Conservation (phyloP, 2,888 invertebrate genomes). For the Reticulitermes lucifugus region DNA sequence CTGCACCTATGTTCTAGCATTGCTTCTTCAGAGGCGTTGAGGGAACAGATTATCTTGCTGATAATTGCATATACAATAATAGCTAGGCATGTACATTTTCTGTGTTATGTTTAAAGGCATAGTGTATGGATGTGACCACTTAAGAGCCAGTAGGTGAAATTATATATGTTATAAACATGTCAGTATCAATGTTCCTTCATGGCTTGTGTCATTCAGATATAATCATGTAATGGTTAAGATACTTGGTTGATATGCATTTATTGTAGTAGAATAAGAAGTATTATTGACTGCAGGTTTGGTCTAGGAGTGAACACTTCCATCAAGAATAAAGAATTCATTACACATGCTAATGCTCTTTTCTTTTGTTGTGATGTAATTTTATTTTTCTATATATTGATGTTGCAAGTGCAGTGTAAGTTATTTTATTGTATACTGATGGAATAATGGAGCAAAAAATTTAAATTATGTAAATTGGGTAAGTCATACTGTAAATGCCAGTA, state of each 20-base stretch:
- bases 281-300: conserved; percentile 12
- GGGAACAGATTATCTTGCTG: conserved; percentile 20
- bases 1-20: conserved; percentile 41
- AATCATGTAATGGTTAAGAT: conserved; percentile 10
- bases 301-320: neutral
- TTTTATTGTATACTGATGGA: neutral
- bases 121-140: conserved; percentile 19
- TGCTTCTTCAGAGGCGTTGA: conserved; percentile 26
- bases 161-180: conserved; percentile 14
- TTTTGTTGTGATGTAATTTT: neutral
- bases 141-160: neutral
- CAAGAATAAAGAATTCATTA: neutral
- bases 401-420: conserved; percentile 4
- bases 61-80: conserved; percentile 16
- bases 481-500: conserved; percentile 17
- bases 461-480: conserved; percentile 27
- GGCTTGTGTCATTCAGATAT: conserved; percentile 12
- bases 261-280: conserved; percentile 5
- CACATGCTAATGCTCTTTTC: neutral
- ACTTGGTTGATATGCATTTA: conserved; percentile 30
- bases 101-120: conserved; percentile 24
- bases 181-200: conserved; percentile 22
- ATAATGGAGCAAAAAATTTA: neutral
- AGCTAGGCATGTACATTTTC: conserved; percentile 23
- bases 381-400: neutral